A percentile compares a stretch with the other conserved stretches of the same genome.
These are phyloP conservation scores for Cygnus olor DNA, from an alignment of 2,797 vertebrate genomes.

Conservation along the genomic window DNA sequence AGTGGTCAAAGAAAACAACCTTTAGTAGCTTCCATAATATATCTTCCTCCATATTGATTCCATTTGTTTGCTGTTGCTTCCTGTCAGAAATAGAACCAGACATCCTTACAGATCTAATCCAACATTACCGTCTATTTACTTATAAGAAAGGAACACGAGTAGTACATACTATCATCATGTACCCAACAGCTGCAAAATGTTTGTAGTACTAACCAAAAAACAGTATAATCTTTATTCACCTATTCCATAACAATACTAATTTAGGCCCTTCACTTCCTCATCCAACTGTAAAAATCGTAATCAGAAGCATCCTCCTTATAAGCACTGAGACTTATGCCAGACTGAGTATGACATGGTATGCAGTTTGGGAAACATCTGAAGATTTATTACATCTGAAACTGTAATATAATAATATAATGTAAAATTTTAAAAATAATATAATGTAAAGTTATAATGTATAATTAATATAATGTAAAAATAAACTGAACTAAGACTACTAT, in stretches of 20 bases:
- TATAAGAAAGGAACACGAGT: background rate
- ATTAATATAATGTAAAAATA: background rate
- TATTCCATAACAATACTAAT: background rate
- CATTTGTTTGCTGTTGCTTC: background rate
- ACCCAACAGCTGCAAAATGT: background rate
- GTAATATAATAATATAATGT: background rate
- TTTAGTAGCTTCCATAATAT: background rate
- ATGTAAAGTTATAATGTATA: background rate
- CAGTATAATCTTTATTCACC: background rate
- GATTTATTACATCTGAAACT: background rate
- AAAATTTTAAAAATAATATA: background rate
- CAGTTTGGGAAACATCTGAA: background rate
- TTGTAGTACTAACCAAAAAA: background rate
- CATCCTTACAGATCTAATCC: background rate
- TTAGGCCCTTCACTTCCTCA: background rate
- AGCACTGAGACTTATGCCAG: background rate
- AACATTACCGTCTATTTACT: background rate
- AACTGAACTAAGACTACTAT: background rate
- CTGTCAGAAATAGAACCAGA: background rate
- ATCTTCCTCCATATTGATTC: background rate
- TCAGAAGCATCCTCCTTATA: background rate
- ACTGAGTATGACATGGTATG: background rate
- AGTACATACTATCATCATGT: background rate
- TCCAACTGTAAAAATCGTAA: background rate
- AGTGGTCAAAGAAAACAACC: background rate